Conservation (phyloP, 1,140 invertebrate species). For the Pachypsylla venusta region DNA sequence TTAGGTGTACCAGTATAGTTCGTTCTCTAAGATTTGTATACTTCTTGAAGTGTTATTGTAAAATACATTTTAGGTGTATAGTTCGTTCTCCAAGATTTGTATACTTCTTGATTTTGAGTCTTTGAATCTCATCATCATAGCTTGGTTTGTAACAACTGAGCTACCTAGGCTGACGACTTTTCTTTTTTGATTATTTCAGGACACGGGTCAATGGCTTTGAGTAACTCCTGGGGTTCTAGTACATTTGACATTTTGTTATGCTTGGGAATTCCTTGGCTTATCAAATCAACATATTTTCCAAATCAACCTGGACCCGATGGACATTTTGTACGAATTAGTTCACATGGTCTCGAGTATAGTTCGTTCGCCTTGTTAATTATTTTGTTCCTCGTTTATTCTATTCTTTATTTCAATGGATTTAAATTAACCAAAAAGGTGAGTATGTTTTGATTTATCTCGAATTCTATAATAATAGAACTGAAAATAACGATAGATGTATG, state of each 20-base stretch:
- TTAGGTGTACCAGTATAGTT: conserved; percentile 65
- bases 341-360: conserved; percentile 63
- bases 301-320: conserved; percentile 27
- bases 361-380: conserved; percentile 65
- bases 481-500: too few species aligned
- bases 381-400: conserved; percentile 55
- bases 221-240: conserved; percentile 36
- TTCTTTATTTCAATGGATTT: conserved; percentile 61
- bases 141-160: too few species aligned
- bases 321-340: conserved; percentile 63
- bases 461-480: too few species aligned
- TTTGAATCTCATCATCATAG: too few species aligned
- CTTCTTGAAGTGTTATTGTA: conserved; percentile 62
- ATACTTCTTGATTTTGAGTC: too few species aligned
- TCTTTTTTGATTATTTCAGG: conserved; percentile 24
- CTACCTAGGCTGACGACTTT: too few species aligned
- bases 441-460: too few species aligned
- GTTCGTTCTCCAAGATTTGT: too few species aligned
- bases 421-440: conserved; percentile 50
- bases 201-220: conserved; percentile 36
- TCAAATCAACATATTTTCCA: conserved; percentile 31
- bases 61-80: too few species aligned
- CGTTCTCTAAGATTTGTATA: too few species aligned
- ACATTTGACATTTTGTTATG: conserved; percentile 38
- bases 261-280: conserved; percentile 36